Base-by-base conservation (phyloP, 1,140 invertebrate species). In the Leptopilina clavipes region DNA sequence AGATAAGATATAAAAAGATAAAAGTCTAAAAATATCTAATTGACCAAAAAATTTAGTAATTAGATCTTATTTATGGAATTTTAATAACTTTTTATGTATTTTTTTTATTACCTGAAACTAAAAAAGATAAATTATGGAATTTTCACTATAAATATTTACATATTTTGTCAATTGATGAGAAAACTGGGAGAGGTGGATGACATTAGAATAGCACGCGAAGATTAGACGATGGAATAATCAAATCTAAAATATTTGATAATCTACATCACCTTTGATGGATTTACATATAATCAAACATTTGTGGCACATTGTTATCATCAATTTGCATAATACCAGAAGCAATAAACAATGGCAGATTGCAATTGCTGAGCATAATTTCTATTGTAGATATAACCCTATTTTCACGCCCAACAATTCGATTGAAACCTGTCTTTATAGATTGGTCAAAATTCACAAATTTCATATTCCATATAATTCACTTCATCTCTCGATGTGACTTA, bases 271-370 rank as follows among this genome's bases (percentile, higher is more conserved):
- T 1, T 65, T 65, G 59, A 65, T 65, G 14, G 59, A 65, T 65
- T 65, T 65, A 65, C 25, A 65, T 65, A n/a, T 12, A 65, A 25
- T 14, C 19, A 31, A 65, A 31, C 59, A 65, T 65, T 37, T 25
- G 59, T 31, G 14, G 3, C 25, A 78, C 78, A 81, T 79, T 78
- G 79, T 81, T 81, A 79, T 81, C 76, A 45, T 71, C 52, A 75
- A 83, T 83, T 78, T 81, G 76, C 81, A 83, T 81, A 78, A 81
- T 83, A 78, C 76, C 72, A 73, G 37, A 71, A 72, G 72, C 74
- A 73, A 78, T 81, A 83, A 79, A 79, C 77, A 79, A 76, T 74
- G 43, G 70, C 79, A 78, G 59, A 75, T 76, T 78, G 77, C 79
- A 75, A 79, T 83, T 65, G 59, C 59, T n/a, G 14, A 65, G 59